These are phyloP conservation scores for Calidris pugnax DNA, from an alignment of 2,113 vertebrate genomes.

Conservation along the genomic window DNA sequence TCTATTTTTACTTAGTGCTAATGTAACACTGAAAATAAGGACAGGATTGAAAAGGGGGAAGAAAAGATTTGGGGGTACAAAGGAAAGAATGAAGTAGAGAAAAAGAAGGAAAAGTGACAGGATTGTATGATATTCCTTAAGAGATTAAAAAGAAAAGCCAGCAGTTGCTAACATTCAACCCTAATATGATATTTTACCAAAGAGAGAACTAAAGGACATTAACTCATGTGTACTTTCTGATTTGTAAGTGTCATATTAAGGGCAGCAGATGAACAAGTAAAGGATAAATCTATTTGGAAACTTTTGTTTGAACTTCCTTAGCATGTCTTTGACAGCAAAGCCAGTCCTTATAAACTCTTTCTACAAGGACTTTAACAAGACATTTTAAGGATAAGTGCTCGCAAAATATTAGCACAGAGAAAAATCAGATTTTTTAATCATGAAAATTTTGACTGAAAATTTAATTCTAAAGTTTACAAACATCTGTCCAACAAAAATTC, in stretches of 20 bases:
- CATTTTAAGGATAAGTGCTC: constrained; percentile 31
- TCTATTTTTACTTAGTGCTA: neutral
- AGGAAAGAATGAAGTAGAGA: neutral
- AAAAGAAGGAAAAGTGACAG: neutral
- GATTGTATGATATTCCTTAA: neutral
- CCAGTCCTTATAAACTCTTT: constrained; percentile 36
- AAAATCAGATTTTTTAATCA: neutral
- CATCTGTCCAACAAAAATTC: neutral
- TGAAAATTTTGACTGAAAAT: neutral
- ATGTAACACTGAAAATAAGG: neutral
- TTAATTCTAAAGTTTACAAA: neutral
- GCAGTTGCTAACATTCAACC: neutral
- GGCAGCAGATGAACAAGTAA: constrained; percentile 52
- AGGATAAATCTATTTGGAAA: constrained; percentile 59
- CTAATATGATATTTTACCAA: neutral
- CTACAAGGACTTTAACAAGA: constrained; percentile 31
- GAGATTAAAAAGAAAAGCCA: constrained; percentile 24
- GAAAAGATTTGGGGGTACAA: neutral
- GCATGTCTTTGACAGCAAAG: constrained; percentile 42
- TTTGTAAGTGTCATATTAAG: constrained; percentile 48
- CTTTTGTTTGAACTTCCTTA: constrained; percentile 56
- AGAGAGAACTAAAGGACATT: constrained; percentile 43
- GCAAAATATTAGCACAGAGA: neutral
- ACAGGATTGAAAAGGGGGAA: fast-evolving
- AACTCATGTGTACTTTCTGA: constrained; percentile 44